These are phyloP conservation scores for Phoxinus dragarum DNA, from an alignment of 2,797 vertebrate species.

Conservation along the genomic window DNA sequence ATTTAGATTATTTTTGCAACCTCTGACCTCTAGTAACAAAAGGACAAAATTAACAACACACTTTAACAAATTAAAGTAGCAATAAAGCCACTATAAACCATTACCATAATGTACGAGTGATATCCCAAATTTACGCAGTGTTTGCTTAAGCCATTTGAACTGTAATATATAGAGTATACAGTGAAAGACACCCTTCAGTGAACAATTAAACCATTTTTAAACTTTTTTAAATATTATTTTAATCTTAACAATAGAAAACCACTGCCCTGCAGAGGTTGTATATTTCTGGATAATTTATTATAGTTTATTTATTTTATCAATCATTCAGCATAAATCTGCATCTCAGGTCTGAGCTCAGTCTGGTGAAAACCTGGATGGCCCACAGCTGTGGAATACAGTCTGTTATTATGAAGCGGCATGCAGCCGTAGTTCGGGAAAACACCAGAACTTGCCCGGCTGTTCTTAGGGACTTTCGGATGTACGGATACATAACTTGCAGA, in stretches of 20 bases:
- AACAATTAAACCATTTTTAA: slow-evolving; percentile 44
- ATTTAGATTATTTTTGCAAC: slow-evolving; percentile 15
- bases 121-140: background rate
- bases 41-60: slow-evolving; percentile 4
- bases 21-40: slow-evolving; percentile 19
- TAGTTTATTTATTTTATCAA: background rate
- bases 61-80: slow-evolving; percentile 17
- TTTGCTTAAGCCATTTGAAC: background rate
- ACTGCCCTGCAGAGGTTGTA: slow-evolving; percentile 85
- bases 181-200: slow-evolving; percentile 29
- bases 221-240: slow-evolving; percentile 40
- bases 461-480: slow-evolving; percentile 71
- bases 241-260: slow-evolving; percentile 71
- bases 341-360: slow-evolving; percentile 87
- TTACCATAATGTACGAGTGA: background rate
- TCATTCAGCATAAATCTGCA: slow-evolving; percentile 91
- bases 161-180: slow-evolving; percentile 30
- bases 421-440: slow-evolving; percentile 80
- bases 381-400: slow-evolving; percentile 88
- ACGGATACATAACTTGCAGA: slow-evolving; percentile 85
- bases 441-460: slow-evolving; percentile 65
- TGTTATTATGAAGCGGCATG: slow-evolving; percentile 83
- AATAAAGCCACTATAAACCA: slow-evolving; percentile 17
- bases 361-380: slow-evolving; percentile 91
- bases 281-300: slow-evolving; percentile 62